A percentile compares a stretch with the other conserved stretches of the same genome.
Evolutionary conservation across 2,888 invertebrate genomes (phyloP).

Genomic region (Catocala fraxini): DNA sequence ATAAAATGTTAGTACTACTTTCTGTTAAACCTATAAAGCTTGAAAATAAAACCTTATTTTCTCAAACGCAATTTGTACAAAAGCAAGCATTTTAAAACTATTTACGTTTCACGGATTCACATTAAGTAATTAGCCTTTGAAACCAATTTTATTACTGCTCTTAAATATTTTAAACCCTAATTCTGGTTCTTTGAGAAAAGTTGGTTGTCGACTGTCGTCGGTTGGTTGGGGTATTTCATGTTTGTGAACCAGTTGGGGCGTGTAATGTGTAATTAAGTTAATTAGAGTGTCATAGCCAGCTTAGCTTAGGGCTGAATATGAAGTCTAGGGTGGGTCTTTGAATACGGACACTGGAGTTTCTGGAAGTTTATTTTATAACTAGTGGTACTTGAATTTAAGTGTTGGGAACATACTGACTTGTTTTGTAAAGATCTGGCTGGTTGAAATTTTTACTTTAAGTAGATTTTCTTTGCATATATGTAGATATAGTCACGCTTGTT

Average conservation of each 20-base stretch:
- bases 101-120: slow-evolving; percentile 16
- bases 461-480: too few species aligned
- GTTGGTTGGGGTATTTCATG: slow-evolving; percentile 30
- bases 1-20: too few species aligned
- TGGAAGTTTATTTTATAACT: background rate
- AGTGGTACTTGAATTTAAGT: background rate
- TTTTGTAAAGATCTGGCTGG: too few species aligned
- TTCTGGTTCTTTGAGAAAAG: slow-evolving; percentile 24
- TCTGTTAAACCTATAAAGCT: too few species aligned
- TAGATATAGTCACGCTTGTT: too few species aligned
- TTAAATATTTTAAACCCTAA: background rate
- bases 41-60: too few species aligned
- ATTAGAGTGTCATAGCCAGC: slow-evolving; percentile 43
- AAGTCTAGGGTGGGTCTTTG: slow-evolving; percentile 19
- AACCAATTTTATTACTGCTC: slow-evolving; percentile 18
- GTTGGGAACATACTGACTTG: too few species aligned
- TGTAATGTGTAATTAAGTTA: slow-evolving; percentile 51
- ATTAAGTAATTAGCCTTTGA: slow-evolving; percentile 26
- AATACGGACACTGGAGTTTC: slow-evolving; percentile 1
- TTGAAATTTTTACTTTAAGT: too few species aligned
- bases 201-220: slow-evolving; percentile 1
- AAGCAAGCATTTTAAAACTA: slow-evolving; percentile 21
- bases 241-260: slow-evolving; percentile 34
- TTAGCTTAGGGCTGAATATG: slow-evolving; percentile 31
- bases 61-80: background rate